phyloP scores from a whole-genome alignment of 2,113 vertebrate species.

The Siniperca knerii region DNA sequence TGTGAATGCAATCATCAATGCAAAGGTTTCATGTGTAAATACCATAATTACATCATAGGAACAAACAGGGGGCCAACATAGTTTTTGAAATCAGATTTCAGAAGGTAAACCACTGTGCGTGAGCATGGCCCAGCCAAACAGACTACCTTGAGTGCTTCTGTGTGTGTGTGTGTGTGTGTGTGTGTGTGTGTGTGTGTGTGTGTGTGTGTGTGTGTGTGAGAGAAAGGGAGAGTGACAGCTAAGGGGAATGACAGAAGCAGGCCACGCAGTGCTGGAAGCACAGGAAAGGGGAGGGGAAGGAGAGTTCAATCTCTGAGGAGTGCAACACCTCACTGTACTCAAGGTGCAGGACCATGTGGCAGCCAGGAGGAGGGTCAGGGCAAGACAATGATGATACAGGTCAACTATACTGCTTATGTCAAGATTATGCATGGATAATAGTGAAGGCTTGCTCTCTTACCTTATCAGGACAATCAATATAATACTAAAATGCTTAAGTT shows the following conservation, averaged over 20 bases:
- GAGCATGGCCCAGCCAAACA: slow-evolving; percentile 6
- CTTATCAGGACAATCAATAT: neutral
- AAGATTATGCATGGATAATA: slow-evolving; percentile 14
- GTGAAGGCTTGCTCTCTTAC: neutral
- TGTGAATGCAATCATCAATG: neutral
- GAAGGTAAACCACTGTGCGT: neutral
- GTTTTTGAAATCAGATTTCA: slow-evolving; percentile 13
- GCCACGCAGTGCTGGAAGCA: slow-evolving; percentile 42
- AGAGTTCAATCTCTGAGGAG: slow-evolving; percentile 9
- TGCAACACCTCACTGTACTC: slow-evolving; percentile 25
- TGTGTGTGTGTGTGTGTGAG: neutral
- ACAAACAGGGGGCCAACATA: neutral
- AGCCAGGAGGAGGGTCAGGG: too few species aligned
- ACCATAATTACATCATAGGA: neutral
- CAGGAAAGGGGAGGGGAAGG: slow-evolving; percentile 4
- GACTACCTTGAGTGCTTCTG: slow-evolving; percentile 28
- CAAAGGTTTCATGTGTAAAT: neutral
- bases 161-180: neutral
- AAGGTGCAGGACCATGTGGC: slow-evolving; percentile 37
- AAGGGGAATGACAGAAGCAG: slow-evolving; percentile 45
- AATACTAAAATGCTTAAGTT: neutral
- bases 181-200: neutral
- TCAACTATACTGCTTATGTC: slow-evolving; percentile 6
- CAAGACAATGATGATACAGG: slow-evolving; percentile 23
- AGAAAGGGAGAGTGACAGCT: slow-evolving; percentile 36